Evolutionary conservation across 2,888 invertebrate genomes (phyloP).

Genomic region (Dasysyrphus albostriatus): DNA sequence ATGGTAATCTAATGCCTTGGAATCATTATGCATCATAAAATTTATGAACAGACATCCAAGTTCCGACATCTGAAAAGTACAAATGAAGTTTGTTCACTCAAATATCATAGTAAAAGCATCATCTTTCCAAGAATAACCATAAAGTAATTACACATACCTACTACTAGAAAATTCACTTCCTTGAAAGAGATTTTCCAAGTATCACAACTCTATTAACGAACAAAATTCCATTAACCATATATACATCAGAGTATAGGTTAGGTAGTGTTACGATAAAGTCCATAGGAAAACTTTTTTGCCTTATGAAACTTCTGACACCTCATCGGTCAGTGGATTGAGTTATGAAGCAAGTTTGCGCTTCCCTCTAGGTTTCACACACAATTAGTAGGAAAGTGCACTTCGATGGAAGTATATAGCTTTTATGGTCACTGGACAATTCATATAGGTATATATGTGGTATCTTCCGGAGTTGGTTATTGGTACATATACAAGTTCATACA

Average conservation of each 20-base stretch:
- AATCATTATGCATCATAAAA: no score
- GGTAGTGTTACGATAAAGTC: not conserved
- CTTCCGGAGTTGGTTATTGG: not conserved
- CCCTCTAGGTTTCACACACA: not conserved
- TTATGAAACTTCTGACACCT: not conserved
- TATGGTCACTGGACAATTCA: not conserved
- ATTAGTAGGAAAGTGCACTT: constrained; percentile 4
- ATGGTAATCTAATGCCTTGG: no score
- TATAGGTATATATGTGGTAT: no score
- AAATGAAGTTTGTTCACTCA: no score
- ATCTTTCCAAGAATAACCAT: not conserved
- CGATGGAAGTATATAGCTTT: not conserved
- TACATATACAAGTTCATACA: no score
- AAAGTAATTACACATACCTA: not conserved
- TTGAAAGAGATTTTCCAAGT: constrained; percentile 1
- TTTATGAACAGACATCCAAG: no score
- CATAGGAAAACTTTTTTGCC: not conserved
- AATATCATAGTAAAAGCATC: no score
- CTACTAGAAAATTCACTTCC: not conserved
- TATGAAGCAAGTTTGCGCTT: not conserved
- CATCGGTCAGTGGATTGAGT: constrained; percentile 5
- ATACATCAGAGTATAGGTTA: not conserved
- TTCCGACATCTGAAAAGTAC: no score
- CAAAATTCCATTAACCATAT: not conserved
- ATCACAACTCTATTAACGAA: not conserved